A percentile compares a stretch with the other conserved stretches of the same genome.
Evolutionary conservation across 2,888 invertebrate species (phyloP).

Genomic region (Conomelus anceps): DNA sequence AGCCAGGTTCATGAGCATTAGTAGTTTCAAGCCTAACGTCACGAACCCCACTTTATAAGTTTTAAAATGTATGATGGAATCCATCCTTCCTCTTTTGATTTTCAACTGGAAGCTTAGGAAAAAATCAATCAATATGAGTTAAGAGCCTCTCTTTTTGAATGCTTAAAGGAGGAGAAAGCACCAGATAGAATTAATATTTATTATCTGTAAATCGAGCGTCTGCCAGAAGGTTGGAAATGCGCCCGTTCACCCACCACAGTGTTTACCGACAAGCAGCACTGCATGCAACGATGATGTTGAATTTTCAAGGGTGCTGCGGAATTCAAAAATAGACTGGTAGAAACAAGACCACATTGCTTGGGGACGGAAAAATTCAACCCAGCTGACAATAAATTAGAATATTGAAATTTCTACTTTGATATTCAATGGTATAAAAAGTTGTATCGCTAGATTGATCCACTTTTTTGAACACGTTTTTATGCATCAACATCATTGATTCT

Average conservation of each 20-base stretch:
- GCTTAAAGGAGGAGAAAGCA: no score
- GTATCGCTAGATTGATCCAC: no score
- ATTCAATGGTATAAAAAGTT: no score
- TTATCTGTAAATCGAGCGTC: neutral
- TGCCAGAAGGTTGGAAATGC: neutral
- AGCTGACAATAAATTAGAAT: neutral
- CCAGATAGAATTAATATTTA: neutral
- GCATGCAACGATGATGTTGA: neutral
- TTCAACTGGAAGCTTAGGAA: neutral
- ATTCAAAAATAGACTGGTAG: neutral
- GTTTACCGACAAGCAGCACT: neutral
- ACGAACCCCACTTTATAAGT: no score
- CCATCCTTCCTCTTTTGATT: neutral
- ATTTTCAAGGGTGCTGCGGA: neutral
- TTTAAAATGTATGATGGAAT: no score
- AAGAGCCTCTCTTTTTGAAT: neutral
- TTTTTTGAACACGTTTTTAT: no score
- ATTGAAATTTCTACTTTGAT: neutral
- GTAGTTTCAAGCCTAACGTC: no score
- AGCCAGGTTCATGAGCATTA: no score
- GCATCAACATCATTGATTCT: no score
- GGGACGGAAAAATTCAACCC: neutral
- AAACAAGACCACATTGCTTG: neutral
- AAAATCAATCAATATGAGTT: neutral
- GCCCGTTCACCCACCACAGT: neutral